phyloP scores from a whole-genome alignment of 2,113 vertebrate genomes.

The Tyrannus savana region DNA sequence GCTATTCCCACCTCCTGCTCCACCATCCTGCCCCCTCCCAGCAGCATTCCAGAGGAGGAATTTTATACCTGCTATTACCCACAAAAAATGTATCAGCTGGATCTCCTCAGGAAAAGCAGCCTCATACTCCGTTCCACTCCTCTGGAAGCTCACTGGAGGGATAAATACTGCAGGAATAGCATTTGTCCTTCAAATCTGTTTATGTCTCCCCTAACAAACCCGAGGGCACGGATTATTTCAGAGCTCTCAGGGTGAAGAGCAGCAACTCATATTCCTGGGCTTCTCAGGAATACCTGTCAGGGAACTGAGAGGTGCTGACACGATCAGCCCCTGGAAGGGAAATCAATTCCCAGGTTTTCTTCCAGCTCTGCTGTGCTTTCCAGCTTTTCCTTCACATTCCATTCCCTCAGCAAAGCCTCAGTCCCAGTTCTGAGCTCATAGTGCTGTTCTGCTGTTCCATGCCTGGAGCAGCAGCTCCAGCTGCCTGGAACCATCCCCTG shows the following conservation, averaged over 20 bases:
- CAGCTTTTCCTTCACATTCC: background rate
- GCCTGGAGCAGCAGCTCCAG: background rate
- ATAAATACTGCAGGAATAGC: background rate
- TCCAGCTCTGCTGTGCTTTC: background rate
- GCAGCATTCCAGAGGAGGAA: background rate
- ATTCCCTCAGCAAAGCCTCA: background rate
- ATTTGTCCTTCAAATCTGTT: background rate
- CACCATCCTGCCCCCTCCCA: background rate
- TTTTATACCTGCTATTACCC: background rate
- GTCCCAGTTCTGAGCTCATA: background rate
- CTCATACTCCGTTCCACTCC: fast-evolving
- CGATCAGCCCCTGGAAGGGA: background rate
- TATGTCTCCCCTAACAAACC: background rate
- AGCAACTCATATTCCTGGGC: background rate
- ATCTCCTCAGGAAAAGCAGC: background rate
- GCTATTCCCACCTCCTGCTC: background rate
- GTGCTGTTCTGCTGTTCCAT: fast-evolving
- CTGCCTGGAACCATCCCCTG: background rate
- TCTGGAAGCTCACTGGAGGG: background rate
- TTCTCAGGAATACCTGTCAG: background rate
- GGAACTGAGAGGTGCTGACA: background rate
- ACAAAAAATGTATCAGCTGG: background rate
- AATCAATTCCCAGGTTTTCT: background rate
- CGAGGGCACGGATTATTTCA: background rate
- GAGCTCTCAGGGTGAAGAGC: background rate